Conservation (phyloP, 1,140 invertebrate genomes). For the Apis cerana region DNA sequence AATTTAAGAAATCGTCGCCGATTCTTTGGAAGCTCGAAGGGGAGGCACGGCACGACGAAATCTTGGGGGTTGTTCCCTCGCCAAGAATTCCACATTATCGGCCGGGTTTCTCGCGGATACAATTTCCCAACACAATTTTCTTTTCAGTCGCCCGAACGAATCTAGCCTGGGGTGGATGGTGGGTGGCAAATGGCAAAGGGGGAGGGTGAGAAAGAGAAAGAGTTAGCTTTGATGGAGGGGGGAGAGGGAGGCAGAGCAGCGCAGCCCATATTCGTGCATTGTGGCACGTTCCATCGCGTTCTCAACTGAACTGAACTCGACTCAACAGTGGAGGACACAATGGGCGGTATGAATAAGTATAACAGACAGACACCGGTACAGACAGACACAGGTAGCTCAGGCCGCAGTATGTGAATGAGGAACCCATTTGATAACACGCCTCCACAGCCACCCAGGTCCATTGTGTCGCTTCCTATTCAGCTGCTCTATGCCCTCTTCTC, state of each 20-base stretch:
- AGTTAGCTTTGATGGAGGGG: conserved; percentile 45
- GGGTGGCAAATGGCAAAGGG: conserved; percentile 68
- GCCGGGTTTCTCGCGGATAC: conserved; percentile 71
- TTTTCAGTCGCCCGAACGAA: conserved; percentile 70
- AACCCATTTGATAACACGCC: conserved; percentile 82
- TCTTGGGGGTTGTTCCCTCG: too few relatives aligned
- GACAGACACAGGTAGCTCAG: conserved; percentile 80
- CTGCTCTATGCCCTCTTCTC: conserved; percentile 78
- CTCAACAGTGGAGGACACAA: conserved; percentile 78
- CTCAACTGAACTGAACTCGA: conserved; percentile 82
- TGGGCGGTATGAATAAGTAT: conserved; percentile 81
- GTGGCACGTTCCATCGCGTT: conserved; percentile 82
- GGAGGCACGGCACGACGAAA: background rate
- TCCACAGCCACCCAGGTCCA: conserved; percentile 80
- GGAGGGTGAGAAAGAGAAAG: conserved; percentile 36
- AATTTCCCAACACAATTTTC: conserved; percentile 77
- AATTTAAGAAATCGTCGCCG: too few relatives aligned
- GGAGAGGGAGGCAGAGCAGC: conserved; percentile 55
- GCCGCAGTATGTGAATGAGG: conserved; percentile 81
- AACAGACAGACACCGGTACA: conserved; percentile 81
- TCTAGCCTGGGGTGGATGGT: conserved; percentile 59
- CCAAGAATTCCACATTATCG: conserved; percentile 64
- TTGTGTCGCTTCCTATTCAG: conserved; percentile 81
- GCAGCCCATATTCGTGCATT: conserved; percentile 80
- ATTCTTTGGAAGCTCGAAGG: background rate